phyloP scores from a whole-genome alignment of 1,140 invertebrate species.

The Planococcus citri region DNA sequence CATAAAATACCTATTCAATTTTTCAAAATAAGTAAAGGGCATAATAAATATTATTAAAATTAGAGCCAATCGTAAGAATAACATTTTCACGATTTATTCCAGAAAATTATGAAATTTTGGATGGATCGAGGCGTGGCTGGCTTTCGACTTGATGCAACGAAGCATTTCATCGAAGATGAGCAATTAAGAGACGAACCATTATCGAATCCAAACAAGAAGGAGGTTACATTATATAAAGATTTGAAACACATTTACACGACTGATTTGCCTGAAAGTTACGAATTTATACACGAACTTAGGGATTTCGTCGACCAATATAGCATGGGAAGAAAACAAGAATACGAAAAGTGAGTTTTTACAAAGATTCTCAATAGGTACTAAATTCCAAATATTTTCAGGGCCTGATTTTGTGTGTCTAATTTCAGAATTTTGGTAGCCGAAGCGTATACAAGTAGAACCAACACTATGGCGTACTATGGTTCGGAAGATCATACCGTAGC shows the following conservation, averaged over 20 bases:
- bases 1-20: too few species aligned
- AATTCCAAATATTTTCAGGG: background rate
- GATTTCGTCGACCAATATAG: constrained; percentile 43
- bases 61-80: too few species aligned
- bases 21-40: too few species aligned
- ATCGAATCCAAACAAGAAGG: background rate
- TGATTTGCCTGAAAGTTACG: constrained; percentile 44
- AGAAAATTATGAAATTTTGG: constrained; percentile 46
- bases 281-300: constrained; percentile 49
- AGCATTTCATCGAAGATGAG: constrained; percentile 36
- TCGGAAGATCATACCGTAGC: constrained; percentile 30
- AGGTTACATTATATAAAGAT: constrained; percentile 25
- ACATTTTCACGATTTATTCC: background rate
- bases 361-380: background rate
- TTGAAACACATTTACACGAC: constrained; percentile 48
- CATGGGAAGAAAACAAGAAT: constrained; percentile 22
- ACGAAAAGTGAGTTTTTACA: constrained; percentile 9
- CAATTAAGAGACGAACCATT: constrained; percentile 33
- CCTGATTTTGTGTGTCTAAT: too few species aligned
- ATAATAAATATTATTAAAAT: too few species aligned
- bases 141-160: constrained; percentile 50
- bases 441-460: constrained; percentile 30
- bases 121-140: constrained; percentile 52
- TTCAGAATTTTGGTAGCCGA: constrained; percentile 36
- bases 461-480: constrained; percentile 35